These are phyloP conservation scores for Cyprinodon brontotheroides DNA, from an alignment of 2,113 vertebrate genomes.

Conservation along the genomic window DNA sequence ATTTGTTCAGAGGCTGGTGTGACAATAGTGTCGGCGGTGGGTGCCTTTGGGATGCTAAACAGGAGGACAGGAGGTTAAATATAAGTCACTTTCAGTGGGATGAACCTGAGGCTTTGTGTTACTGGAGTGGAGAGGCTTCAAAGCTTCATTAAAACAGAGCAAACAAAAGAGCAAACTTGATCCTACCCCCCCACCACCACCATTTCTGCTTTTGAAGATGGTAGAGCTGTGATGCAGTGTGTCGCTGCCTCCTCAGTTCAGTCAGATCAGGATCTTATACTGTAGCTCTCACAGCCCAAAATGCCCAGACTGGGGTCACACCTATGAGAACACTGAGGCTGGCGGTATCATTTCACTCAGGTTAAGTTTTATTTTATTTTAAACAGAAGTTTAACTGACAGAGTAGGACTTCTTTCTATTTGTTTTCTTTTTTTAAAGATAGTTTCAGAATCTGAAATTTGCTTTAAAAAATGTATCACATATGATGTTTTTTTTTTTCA, in stretches of 20 bases:
- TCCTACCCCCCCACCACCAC: constrained; percentile 69
- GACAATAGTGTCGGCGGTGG: constrained; percentile 84
- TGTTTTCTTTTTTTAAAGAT: background rate
- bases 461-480: background rate
- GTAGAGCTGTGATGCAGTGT: constrained; percentile 71
- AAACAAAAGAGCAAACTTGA: constrained; percentile 88
- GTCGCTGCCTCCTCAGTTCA: constrained; percentile 31
- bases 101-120: constrained; percentile 79
- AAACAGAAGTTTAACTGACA: background rate
- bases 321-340: background rate
- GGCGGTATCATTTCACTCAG: background rate
- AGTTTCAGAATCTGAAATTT: background rate
- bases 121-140: constrained; percentile 90
- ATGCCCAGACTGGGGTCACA: background rate
- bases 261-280: constrained; percentile 34
- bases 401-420: background rate
- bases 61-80: constrained; percentile 77
- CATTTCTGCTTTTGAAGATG: constrained; percentile 89
- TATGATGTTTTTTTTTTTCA: background rate
- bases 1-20: constrained; percentile 89
- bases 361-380: background rate
- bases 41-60: constrained; percentile 94
- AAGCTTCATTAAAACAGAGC: constrained; percentile 86
- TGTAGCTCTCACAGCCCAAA: background rate
- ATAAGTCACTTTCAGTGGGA: constrained; percentile 71